Percentiles rank a stretch among this genome's conserved stretches.
These are phyloP conservation scores for Hapalemur alaotrensis DNA, from an alignment of 2,797 vertebrate genomes.

Conservation along the genomic window DNA sequence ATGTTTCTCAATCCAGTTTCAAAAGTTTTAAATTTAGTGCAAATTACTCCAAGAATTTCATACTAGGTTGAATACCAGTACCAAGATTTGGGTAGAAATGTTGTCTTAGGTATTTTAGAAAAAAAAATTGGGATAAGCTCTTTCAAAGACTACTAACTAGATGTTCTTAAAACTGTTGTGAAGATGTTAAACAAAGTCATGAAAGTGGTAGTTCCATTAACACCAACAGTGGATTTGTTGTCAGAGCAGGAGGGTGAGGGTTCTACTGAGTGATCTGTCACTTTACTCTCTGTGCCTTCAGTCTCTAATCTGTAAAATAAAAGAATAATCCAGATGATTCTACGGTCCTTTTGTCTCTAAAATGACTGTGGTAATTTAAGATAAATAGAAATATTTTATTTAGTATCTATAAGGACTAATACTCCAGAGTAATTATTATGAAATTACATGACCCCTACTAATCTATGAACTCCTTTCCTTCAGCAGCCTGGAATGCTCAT, in stretches of 20 bases:
- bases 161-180: background rate
- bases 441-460: background rate
- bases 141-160: background rate
- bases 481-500: background rate
- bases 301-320: background rate
- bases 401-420: background rate
- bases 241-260: background rate
- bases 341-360: background rate
- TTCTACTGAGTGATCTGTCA: background rate
- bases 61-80: background rate
- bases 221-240: background rate
- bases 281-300: background rate
- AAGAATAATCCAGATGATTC: background rate
- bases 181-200: background rate
- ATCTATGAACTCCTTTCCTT: background rate
- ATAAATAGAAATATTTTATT: background rate
- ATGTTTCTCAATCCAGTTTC: background rate
- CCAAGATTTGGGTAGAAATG: background rate
- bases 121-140: background rate
- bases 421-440: background rate
- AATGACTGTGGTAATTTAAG: background rate
- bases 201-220: background rate
- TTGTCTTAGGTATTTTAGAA: background rate
- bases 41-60: slow-evolving; percentile 1
- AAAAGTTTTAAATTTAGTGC: background rate